Base-by-base conservation (phyloP, 1,140 invertebrate species). In the Bombus sibiricus region DNA sequence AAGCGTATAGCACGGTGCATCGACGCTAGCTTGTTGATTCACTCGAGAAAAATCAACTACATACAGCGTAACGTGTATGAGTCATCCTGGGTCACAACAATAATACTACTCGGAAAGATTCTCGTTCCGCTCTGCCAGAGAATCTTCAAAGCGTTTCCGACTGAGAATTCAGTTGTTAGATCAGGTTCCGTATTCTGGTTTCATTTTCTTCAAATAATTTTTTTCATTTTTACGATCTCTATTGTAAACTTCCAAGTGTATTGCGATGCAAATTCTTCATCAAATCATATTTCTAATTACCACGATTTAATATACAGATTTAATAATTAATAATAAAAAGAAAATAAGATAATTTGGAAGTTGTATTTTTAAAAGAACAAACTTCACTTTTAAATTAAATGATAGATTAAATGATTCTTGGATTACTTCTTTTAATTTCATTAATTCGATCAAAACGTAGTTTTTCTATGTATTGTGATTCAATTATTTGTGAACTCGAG, bases 41-140 rank as follows among this genome's bases (percentile, higher is more conserved):
- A 57, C 10, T n/a, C 59, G 80, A 89, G 77, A 25, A 84, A 90
- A 86, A 87, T 90, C 78, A 84, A 90, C 72, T 53, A 57, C 66
- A 53, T 53, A 80, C 59, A 62, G 69, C 59, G 59, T 53, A 66
- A 39, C 34, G 25, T 41, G 59, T 25, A 72, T 87, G 81, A 90
- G 73, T 90, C 85, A 89, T 74, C 59, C 5, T 37, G 64, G 37
- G 10, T 76, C 66, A n/a, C 57, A 82, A 83, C 84, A 78, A 89
- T 87, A 43, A 62, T 74, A 75, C 25, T 76, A 82, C 62, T 81
- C 15, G 64, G 57, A 76, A 32, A 77, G 39, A 81, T 59, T 62
- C 64, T 68, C 41, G 68, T 37, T 37, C 28, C 32, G 39, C 66
- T 62, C 8, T 28, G 32, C 2, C 12, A 6, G 22, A 1, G 37